phyloP scores from a whole-genome alignment of 1,140 invertebrate species.

The Phymastichus coffea region DNA sequence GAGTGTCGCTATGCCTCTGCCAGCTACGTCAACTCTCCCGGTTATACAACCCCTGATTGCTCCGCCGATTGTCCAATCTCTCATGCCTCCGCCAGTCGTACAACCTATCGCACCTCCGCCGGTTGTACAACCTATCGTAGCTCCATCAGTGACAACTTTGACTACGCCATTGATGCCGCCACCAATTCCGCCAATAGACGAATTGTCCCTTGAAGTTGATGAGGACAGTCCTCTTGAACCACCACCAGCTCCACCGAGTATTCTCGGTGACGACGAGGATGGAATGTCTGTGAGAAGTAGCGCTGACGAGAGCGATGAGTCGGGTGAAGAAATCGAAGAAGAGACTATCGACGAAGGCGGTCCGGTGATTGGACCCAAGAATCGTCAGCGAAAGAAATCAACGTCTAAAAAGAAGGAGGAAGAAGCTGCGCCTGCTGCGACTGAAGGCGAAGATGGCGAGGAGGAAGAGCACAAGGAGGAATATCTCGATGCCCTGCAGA shows the following conservation, averaged over 20 bases:
- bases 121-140: not conserved
- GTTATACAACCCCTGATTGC: not conserved
- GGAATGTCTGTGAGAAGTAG: not conserved
- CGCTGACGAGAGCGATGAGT: not conserved
- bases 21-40: not conserved
- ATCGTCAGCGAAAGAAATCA: not conserved
- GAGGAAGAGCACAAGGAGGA: slow-evolving; percentile 28
- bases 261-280: slow-evolving; percentile 37
- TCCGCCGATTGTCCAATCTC: not conserved
- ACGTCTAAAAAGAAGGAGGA: not conserved
- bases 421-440: not conserved
- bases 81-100: not conserved
- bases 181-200: not conserved
- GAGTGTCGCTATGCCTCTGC: not conserved
- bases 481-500: slow-evolving; percentile 50
- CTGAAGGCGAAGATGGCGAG: not conserved
- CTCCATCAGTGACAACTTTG: not conserved
- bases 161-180: not conserved
- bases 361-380: not conserved
- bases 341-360: not conserved
- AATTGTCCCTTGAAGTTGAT: not conserved
- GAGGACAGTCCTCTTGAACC: slow-evolving; percentile 27
- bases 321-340: not conserved
- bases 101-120: not conserved
- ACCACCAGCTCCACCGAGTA: slow-evolving; percentile 37